These are phyloP conservation scores for Pheosia tremula DNA, from an alignment of 2,888 invertebrate genomes.

Conservation along the genomic window DNA sequence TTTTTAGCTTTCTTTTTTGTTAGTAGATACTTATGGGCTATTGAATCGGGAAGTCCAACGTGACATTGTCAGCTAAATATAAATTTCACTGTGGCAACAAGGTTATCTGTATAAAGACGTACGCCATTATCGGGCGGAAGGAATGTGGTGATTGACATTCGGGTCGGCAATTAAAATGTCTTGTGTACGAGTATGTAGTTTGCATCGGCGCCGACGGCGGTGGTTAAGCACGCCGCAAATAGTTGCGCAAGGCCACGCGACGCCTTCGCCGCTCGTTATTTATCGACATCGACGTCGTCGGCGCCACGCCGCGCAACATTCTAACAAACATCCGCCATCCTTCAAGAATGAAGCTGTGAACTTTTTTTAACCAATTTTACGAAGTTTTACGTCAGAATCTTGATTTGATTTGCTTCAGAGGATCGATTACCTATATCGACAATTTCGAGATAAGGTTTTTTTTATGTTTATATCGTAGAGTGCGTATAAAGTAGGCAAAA, in stretches of 20 bases:
- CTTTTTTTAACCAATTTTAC: conserved; percentile 13
- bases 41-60: conserved; percentile 31
- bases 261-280: conserved; percentile 60
- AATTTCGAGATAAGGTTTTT: no score
- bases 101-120: conserved; percentile 44
- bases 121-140: conserved; percentile 56
- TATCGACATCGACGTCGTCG: conserved; percentile 56
- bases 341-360: conserved; percentile 13
- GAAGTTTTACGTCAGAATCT: neutral
- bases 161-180: conserved; percentile 68
- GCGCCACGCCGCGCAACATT: conserved; percentile 46
- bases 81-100: conserved; percentile 35
- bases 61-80: conserved; percentile 35
- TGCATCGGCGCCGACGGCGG: conserved; percentile 41
- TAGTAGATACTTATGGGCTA: neutral
- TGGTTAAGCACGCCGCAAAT: conserved; percentile 66
- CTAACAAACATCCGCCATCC: conserved; percentile 54
- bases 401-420: no score
- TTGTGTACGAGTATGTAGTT: conserved; percentile 25
- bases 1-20: no score
- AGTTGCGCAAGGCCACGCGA: conserved; percentile 73
- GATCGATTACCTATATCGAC: no score
- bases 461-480: no score
- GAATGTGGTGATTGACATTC: conserved; percentile 71
- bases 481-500: no score